A percentile compares a stretch with the other conserved stretches of the same genome.
Evolutionary conservation across 2,888 invertebrate genomes (phyloP).

Genomic region (Thysanoteuthis rhombus): DNA sequence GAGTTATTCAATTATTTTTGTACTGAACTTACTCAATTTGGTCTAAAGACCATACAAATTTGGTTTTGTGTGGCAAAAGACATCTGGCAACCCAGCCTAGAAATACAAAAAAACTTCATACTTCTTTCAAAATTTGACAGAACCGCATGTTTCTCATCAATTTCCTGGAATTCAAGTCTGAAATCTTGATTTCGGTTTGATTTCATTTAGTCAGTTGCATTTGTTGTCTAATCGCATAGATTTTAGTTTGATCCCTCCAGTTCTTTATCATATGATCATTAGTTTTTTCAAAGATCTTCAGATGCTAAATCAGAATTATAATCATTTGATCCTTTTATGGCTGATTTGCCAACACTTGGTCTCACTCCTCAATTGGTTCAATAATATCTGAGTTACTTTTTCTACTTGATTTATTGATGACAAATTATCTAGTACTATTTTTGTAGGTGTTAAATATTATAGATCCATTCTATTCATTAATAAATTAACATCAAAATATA

Average conservation of each 20-base stretch:
- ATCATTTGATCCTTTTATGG: not conserved
- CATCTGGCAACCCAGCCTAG: too few species aligned
- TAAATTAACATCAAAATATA: not conserved
- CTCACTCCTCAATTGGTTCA: not conserved
- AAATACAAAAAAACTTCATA: not conserved
- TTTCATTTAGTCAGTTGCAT: not conserved
- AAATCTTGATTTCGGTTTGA: not conserved
- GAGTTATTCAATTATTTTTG: too few species aligned
- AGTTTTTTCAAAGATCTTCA: not conserved
- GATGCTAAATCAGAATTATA: not conserved
- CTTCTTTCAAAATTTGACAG: not conserved
- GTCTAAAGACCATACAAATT: too few species aligned
- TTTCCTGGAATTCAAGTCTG: not conserved
- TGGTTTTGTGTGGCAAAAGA: too few species aligned
- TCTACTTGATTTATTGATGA: not conserved
- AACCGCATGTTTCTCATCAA: not conserved
- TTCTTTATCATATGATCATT: too few species aligned
- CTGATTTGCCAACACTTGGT: not conserved
- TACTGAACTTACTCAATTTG: too few species aligned
- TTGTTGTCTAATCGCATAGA: not conserved
- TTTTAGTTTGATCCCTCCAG: not conserved
- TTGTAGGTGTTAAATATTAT: not conserved
- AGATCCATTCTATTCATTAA: not conserved
- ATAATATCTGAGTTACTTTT: not conserved
- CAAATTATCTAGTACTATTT: not conserved